These are phyloP conservation scores for Colossoma macropomum DNA, from an alignment of 2,113 vertebrate genomes.

Conservation along the genomic window DNA sequence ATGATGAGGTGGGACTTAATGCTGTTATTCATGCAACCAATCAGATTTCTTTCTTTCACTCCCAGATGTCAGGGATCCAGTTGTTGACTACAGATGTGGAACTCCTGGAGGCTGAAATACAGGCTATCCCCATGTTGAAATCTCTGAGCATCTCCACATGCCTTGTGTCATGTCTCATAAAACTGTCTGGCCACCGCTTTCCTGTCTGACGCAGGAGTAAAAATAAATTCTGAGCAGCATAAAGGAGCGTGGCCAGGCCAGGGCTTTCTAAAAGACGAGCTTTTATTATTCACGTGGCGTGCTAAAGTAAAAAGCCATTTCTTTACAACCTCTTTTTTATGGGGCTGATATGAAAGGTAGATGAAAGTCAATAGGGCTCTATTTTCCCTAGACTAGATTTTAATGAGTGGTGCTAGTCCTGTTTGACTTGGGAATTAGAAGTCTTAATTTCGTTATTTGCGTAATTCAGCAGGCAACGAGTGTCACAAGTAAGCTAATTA, in stretches of 20 bases:
- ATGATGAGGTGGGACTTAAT: no score
- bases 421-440: neutral
- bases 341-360: neutral
- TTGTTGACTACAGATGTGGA: neutral
- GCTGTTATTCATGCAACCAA: neutral
- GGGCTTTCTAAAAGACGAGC: neutral
- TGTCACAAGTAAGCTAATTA: neutral
- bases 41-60: neutral
- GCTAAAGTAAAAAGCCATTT: slow-evolving; percentile 13
- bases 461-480: neutral
- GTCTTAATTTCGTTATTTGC: neutral
- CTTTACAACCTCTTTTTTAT: neutral
- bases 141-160: neutral
- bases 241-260: neutral
- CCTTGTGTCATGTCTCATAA: neutral
- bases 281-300: neutral
- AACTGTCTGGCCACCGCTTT: neutral
- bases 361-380: neutral
- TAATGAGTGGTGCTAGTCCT: neutral
- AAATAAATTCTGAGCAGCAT: slow-evolving; percentile 7
- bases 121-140: neutral
- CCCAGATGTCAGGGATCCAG: neutral
- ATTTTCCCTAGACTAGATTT: slow-evolving; percentile 7
- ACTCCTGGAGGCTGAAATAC: neutral
- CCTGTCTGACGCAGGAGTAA: neutral